Base-by-base conservation (phyloP, 2,113 vertebrate genomes). In the Uria lomvia region DNA sequence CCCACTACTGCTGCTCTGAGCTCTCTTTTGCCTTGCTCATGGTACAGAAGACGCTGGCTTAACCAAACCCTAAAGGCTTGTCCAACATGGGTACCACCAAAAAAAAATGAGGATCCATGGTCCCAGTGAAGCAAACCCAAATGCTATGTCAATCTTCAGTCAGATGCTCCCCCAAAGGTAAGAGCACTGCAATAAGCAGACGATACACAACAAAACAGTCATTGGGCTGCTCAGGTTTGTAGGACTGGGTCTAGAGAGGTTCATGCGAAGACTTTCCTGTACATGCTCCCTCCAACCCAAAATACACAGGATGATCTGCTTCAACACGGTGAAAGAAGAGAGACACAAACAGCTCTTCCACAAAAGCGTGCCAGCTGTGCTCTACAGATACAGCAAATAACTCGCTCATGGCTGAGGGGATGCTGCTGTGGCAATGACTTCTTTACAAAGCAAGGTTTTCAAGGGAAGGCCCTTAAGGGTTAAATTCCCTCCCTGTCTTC, bases 71-170 rank as follows among this genome's bases (percentile, higher is more conserved):
- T 12, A 21, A 73, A 76, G 6, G 30, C 38, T 65, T 40, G 24
- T 63, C 32, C 49, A 62, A 34, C 72, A 68, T 3, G 1, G 2
- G 16, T 8, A 16, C 29, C 30, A 52, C 22, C 8, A 20, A 74
- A 50, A 40, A 34, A 32, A 15, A 11, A 5, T 0, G 0, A 70
- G n/a, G 24, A 45, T 2, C 7, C 27, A 18, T 1, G 10, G 38
- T 40, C 29, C 36, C 38, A 42, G 22, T 3, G 11, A 47, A 50
- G 59, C 18, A 53, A 30, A 9, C 12, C 30, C 62, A 53, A 60
- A 43, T 17, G 36, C 22, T n/a, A 6, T 19, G 9, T 20, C 53
- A 34, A 5, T 30, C 65, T 26, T 34, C 56, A 27, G 32, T 8
- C 88, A 73, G 73, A 43, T 27, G 38, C 8, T 59, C 13, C 43